Base-by-base conservation (phyloP, 1,140 invertebrate species). In the Patella vulgata region DNA sequence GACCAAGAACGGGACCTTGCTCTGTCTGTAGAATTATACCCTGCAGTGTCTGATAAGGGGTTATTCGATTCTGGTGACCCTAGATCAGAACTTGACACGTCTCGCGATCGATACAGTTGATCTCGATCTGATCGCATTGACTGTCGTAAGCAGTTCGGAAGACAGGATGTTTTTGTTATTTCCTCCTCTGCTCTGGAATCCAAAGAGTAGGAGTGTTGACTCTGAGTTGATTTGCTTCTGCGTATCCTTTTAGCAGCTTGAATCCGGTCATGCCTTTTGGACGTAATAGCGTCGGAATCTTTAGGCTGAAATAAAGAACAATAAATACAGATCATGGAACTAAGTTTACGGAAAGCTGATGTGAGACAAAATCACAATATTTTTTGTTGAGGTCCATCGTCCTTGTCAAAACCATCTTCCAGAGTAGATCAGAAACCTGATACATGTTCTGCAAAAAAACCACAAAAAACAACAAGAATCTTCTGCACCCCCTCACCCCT, bases 131-230 rank as follows among this genome's bases (percentile, higher is more conserved):
- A 53, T 28, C 68, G 70, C 55, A 70, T 67, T 65, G 74, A 71
- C 25, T 76, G 71, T 54, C 73, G 73, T 59, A 77, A 72, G 54
- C 77, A 75, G 53, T 74, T 80, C 46, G 76, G 78, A 69, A 80
- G 68, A 68, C 78, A 80, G 69, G 74, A 69, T 65, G 74, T 68
- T 58, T 36, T 36, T 36, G 70, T 69, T 46, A 55, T 54, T 17
- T 43, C 55, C 54, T 73, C 72, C 33, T 75, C 69, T 48, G 53
- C 51, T 53, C 57, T 36, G 9, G 64, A 66, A 28, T 66, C 69
- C 30, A 54, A 52, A 44, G 72, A 48, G 51, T 62, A 67, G 48
- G 66, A 59, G 47, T 55, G 58, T 8, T 66, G 70, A 42, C 68
- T 75, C 27, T 71, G 73, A 58, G 70, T 60, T 36, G 78, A 77